A percentile compares a stretch with the other conserved stretches of the same genome.
Evolutionary conservation across 2,113 vertebrate genomes (phyloP).

Genomic region (Rhea pennata): DNA sequence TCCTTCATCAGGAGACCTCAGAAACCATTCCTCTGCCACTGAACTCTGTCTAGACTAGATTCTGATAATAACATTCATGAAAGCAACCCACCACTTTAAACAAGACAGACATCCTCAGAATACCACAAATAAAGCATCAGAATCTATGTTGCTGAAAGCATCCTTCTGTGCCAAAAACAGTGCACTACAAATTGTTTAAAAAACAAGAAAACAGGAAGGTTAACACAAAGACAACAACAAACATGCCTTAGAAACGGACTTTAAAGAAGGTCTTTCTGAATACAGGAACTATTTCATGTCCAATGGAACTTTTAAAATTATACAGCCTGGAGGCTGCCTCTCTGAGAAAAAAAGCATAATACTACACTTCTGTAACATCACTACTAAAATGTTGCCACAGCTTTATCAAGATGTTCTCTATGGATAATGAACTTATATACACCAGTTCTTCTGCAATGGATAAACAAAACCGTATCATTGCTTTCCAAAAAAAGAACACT

Average conservation of each 20-base stretch:
- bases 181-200: not conserved
- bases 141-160: not conserved
- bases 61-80: not conserved
- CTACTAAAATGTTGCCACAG: not conserved
- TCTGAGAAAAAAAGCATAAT: not conserved
- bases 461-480: not conserved
- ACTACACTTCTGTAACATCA: not conserved
- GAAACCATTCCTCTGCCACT: not conserved
- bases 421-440: not conserved
- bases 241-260: not conserved
- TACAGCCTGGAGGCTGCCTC: not conserved
- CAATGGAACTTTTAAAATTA: not conserved
- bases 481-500: not conserved
- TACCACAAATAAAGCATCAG: not conserved
- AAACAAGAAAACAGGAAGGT: slow-evolving; percentile 18
- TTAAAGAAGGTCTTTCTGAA: not conserved
- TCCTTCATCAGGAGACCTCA: not conserved
- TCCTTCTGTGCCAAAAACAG: not conserved
- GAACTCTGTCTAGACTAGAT: not conserved
- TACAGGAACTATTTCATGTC: not conserved
- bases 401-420: not conserved
- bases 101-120: not conserved
- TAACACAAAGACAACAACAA: not conserved
- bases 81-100: not conserved
- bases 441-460: not conserved